These are phyloP conservation scores for Pycnomerus fuliginosus DNA, from an alignment of 2,888 invertebrate species.

Conservation along the genomic window DNA sequence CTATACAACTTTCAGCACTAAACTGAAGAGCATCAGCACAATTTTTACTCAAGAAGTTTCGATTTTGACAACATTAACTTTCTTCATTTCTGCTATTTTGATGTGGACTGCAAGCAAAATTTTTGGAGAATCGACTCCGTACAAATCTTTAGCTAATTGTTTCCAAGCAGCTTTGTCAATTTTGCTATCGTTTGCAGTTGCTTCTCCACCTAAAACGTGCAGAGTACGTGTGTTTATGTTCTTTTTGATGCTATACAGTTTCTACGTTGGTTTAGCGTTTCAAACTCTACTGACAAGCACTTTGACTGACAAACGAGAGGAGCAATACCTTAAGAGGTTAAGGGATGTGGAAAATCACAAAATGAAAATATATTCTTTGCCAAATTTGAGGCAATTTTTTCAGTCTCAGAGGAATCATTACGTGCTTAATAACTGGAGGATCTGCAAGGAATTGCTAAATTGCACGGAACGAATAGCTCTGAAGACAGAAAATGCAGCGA, in stretches of 20 bases:
- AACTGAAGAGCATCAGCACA: too few species aligned
- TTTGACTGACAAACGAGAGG: not conserved
- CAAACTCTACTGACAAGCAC: not conserved
- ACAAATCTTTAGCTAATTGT: not conserved
- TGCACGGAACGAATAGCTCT: too few species aligned
- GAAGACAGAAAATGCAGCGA: too few species aligned
- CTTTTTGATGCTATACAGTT: not conserved
- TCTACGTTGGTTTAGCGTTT: not conserved
- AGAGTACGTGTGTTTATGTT: not conserved
- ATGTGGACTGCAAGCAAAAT: not conserved
- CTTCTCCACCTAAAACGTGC: not conserved
- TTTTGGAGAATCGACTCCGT: not conserved
- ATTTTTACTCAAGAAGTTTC: too few species aligned
- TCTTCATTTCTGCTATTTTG: not conserved
- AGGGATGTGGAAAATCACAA: not conserved
- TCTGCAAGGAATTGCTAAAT: too few species aligned
- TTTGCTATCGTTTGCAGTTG: not conserved
- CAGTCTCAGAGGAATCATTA: too few species aligned
- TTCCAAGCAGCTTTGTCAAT: not conserved
- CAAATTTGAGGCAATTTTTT: too few species aligned
- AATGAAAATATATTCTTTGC: not conserved
- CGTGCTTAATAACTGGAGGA: too few species aligned
- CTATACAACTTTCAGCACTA: too few species aligned
- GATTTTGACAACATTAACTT: not conserved
- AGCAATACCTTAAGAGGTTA: not conserved